Conservation (phyloP, 2,888 invertebrate species). For the Matsumyia berberina region DNA sequence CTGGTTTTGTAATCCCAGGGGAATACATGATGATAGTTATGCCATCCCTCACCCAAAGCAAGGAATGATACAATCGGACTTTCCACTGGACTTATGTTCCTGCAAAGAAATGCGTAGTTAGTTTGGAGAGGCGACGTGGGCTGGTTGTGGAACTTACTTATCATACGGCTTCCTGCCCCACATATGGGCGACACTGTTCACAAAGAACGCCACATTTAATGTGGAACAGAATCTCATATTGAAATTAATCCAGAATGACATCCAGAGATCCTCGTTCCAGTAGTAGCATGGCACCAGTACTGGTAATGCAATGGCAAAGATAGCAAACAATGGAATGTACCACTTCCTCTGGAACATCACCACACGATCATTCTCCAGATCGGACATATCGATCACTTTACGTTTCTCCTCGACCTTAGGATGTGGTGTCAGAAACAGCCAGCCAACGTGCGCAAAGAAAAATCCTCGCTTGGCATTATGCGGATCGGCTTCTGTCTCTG, state of each 20-base stretch:
- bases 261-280: conserved; percentile 92
- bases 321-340: conserved; percentile 89
- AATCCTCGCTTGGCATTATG: conserved; percentile 92
- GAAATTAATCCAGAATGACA: conserved; percentile 93
- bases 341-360: conserved; percentile 91
- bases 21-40: conserved; percentile 91
- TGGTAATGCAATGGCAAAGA: conserved; percentile 89
- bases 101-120: conserved; percentile 79
- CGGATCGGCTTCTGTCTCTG: conserved; percentile 92
- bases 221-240: conserved; percentile 93
- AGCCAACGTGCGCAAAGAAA: conserved; percentile 96
- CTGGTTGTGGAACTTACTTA: conserved; percentile 85
- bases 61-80: conserved; percentile 90
- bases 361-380: conserved; percentile 89
- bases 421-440: conserved; percentile 94
- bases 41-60: conserved; percentile 93
- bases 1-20: conserved; percentile 90
- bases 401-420: conserved; percentile 90
- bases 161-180: conserved; percentile 97
- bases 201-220: conserved; percentile 95
- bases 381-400: conserved; percentile 88
- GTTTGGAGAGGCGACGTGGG: background rate
- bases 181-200: conserved; percentile 97
- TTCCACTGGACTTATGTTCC: conserved; percentile 90
- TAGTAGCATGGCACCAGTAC: conserved; percentile 91